Evolutionary conservation across 2,797 vertebrate genomes (phyloP).

Genomic region (Coregonus suidteri): DNA sequence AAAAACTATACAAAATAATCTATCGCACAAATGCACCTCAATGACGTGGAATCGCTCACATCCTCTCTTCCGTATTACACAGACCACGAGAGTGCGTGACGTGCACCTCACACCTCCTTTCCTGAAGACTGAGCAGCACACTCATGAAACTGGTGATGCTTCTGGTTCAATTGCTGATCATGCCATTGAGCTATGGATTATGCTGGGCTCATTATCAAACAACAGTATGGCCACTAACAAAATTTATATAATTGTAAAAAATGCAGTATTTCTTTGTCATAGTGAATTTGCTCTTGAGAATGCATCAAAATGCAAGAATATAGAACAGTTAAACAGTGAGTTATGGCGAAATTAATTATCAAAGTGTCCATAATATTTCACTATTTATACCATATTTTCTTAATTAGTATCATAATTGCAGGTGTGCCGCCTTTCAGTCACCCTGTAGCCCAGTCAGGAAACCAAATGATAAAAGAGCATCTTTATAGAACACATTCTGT

Average conservation of each 20-base stretch:
- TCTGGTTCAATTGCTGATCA: neutral
- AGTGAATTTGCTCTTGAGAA: neutral
- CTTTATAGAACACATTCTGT: too few species aligned
- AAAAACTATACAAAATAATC: conserved; percentile 50
- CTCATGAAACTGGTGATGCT: conserved; percentile 46
- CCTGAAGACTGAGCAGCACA: conserved; percentile 25
- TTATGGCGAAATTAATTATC: neutral
- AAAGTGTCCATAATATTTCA: neutral
- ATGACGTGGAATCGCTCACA: conserved; percentile 76
- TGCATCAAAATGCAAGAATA: neutral
- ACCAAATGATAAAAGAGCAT: too few species aligned
- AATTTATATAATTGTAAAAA: neutral
- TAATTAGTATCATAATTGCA: too few species aligned
- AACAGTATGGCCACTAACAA: neutral
- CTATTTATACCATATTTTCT: too few species aligned
- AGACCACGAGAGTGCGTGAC: conserved; percentile 56
- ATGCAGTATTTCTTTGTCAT: neutral
- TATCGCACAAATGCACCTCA: conserved; percentile 64
- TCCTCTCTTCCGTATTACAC: conserved; percentile 75
- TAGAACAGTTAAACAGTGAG: neutral
- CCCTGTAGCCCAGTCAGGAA: too few species aligned
- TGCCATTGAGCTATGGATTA: neutral
- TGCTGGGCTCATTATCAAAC: neutral
- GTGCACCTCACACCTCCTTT: conserved; percentile 29
- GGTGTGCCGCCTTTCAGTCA: too few species aligned